Conservation (phyloP, 92 coral and sea anemone species). For the Palythoa heliodiscus region DNA sequence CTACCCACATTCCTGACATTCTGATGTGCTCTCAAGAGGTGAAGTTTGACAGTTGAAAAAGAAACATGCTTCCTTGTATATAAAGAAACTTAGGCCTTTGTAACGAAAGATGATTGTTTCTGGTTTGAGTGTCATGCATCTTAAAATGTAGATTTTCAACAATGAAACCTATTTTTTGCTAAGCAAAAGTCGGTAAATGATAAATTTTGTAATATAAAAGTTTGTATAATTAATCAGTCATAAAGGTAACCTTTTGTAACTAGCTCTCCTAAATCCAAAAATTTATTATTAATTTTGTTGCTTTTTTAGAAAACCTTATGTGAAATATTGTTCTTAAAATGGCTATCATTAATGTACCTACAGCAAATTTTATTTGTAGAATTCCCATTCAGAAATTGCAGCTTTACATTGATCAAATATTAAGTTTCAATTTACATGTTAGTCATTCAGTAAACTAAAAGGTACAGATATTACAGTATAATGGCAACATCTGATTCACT, state of each 20-base stretch:
- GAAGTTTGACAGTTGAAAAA: slow-evolving; percentile 9
- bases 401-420: slow-evolving; percentile 11
- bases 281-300: slow-evolving; percentile 9
- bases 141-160: slow-evolving; percentile 7
- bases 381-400: slow-evolving; percentile 12
- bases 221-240: slow-evolving; percentile 10
- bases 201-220: slow-evolving; percentile 9
- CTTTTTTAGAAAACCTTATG: slow-evolving; percentile 8
- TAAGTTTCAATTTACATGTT: slow-evolving; percentile 10
- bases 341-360: slow-evolving; percentile 9
- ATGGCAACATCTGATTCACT: slow-evolving; percentile 13
- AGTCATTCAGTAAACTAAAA: slow-evolving; percentile 11
- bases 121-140: slow-evolving; percentile 14
- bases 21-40: slow-evolving; percentile 14
- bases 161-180: slow-evolving; percentile 11
- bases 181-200: slow-evolving; percentile 9
- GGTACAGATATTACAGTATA: slow-evolving; percentile 9
- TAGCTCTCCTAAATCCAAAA: slow-evolving; percentile 12
- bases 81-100: slow-evolving; percentile 13
- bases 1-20: slow-evolving; percentile 14
- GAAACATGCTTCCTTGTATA: slow-evolving; percentile 10
- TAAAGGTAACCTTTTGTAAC: slow-evolving; percentile 8
- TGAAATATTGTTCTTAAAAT: slow-evolving; percentile 9
- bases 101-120: slow-evolving; percentile 11
- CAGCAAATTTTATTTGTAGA: slow-evolving; percentile 8